phyloP scores from a whole-genome alignment of 2,888 invertebrate species.

The Noctua janthe region DNA sequence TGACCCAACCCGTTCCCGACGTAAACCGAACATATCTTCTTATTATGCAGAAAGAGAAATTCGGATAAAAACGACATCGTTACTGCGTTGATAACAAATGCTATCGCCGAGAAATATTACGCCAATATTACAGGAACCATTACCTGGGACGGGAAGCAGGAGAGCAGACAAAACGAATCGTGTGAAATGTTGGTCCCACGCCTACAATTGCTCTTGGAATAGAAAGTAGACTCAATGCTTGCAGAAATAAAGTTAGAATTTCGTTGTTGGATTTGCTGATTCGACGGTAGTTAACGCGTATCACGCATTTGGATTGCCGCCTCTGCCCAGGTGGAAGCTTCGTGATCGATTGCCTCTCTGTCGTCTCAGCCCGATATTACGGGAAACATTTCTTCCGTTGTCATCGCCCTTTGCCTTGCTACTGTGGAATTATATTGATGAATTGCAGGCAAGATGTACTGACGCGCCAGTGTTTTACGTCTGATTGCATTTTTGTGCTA shows the following conservation, averaged over 20 bases:
- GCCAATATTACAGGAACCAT: constrained; percentile 83
- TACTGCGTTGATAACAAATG: constrained; percentile 83
- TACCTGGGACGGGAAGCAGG: constrained; percentile 79
- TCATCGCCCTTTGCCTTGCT: constrained; percentile 78
- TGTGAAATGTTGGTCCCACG: constrained; percentile 75
- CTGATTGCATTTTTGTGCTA: constrained; percentile 4
- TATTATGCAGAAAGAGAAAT: constrained; percentile 70
- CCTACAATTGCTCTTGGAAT: constrained; percentile 44
- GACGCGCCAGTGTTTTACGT: constrained; percentile 1
- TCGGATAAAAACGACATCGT: constrained; percentile 76
- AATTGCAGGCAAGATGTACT: constrained; percentile 74
- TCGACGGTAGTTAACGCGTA: constrained; percentile 83
- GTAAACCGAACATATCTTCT: constrained; percentile 35
- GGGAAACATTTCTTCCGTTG: constrained; percentile 82
- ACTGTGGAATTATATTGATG: constrained; percentile 79
- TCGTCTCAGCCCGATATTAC: constrained; percentile 78
- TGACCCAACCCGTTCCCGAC: constrained; percentile 37
- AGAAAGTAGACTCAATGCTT: constrained; percentile 59
- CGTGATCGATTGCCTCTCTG: constrained; percentile 88
- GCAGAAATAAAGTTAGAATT: constrained; percentile 70
- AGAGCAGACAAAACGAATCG: constrained; percentile 81
- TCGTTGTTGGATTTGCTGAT: constrained; percentile 63
- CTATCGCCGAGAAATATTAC: constrained; percentile 84
- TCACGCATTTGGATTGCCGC: constrained; percentile 84
- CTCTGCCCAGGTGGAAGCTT: constrained; percentile 82